Conservation (phyloP, 2,113 vertebrate genomes). For the Lycocorax pyrrhopterus region DNA sequence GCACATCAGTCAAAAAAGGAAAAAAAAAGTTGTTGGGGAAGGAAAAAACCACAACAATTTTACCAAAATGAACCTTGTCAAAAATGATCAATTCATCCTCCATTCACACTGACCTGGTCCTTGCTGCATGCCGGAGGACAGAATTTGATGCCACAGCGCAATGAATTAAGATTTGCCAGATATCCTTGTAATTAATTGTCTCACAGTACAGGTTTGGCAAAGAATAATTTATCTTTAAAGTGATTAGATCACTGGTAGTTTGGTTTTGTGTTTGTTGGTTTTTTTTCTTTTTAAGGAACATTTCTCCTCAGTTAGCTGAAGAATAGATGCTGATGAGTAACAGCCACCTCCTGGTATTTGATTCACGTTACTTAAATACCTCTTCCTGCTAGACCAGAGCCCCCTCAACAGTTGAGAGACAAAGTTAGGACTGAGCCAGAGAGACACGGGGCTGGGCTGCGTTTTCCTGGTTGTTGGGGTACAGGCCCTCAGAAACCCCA, state of each 20-base stretch:
- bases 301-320: neutral
- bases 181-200: constrained; percentile 39
- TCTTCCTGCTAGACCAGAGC: neutral
- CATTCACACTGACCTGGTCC: constrained; percentile 3
- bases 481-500: neutral
- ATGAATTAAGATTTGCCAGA: constrained; percentile 6
- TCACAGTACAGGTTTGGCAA: neutral
- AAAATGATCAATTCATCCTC: constrained; percentile 31
- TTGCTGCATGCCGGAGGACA: neutral
- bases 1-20: constrained; percentile 14
- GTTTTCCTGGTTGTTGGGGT: neutral
- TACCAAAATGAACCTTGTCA: constrained; percentile 47
- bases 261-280: neutral
- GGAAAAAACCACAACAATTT: neutral
- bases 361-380: neutral
- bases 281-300: neutral
- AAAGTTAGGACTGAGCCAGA: neutral
- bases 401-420: neutral
- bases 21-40: neutral
- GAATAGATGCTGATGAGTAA: neutral
- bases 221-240: neutral
- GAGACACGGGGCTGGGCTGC: neutral
- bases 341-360: neutral
- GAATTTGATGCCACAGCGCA: neutral
- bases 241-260: neutral